A percentile compares a stretch with the other conserved stretches of the same genome.
Conservation (phyloP, 1,140 invertebrate genomes). For the Periplaneta americana region DNA sequence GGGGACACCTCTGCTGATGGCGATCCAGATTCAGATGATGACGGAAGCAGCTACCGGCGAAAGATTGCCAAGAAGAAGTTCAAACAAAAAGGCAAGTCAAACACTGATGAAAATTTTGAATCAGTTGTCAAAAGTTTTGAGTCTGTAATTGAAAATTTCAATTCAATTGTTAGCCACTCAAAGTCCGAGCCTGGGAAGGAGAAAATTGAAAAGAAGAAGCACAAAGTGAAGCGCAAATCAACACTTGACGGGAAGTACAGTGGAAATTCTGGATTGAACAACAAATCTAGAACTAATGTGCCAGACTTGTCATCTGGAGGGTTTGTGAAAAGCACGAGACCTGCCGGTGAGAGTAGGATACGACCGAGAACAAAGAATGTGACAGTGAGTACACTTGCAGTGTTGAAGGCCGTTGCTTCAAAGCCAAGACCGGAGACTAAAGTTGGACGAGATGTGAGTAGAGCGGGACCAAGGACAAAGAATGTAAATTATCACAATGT, state of each 20-base stretch:
- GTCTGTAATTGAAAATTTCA: constrained; percentile 47
- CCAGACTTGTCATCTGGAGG: constrained; percentile 41
- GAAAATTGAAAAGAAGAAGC: constrained; percentile 21
- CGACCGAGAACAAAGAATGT: constrained; percentile 24
- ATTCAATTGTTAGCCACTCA: constrained; percentile 39
- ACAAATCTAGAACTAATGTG: constrained; percentile 48
- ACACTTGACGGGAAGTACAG: constrained; percentile 23
- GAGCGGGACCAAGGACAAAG: constrained; percentile 52
- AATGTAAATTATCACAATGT: constrained; percentile 55
- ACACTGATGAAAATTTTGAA: constrained; percentile 32
- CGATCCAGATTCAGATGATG: constrained; percentile 43
- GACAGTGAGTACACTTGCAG: constrained; percentile 29
- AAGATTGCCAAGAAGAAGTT: constrained; percentile 33
- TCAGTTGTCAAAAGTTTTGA: constrained; percentile 45
- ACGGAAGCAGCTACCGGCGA: constrained; percentile 34
- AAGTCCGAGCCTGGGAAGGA: constrained; percentile 37
- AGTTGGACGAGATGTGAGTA: constrained; percentile 38
- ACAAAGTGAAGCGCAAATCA: constrained; percentile 24
- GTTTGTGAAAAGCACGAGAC: constrained; percentile 25
- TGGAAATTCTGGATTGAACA: constrained; percentile 21
- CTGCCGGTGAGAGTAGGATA: constrained; percentile 1
- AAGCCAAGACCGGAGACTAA: constrained; percentile 24
- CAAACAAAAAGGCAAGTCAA: constrained; percentile 11
- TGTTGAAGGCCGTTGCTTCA: constrained; percentile 15
- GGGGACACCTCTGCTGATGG: constrained; percentile 26